phyloP scores from a whole-genome alignment of 2,797 vertebrate genomes.

The Chaunax sp. region DNA sequence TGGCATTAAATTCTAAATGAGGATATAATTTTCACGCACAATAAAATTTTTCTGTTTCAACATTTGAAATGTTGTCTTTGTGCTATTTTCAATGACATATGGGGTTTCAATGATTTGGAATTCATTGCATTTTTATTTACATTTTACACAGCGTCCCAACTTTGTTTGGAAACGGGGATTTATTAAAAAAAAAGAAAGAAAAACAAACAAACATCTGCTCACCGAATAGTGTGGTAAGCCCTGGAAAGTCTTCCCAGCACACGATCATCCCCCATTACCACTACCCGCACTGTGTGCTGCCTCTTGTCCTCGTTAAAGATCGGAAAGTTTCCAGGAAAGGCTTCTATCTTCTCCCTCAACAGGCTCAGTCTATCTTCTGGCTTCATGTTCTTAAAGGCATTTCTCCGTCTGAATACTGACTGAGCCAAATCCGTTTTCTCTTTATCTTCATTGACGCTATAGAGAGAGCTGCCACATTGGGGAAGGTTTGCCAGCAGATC shows the following conservation, averaged over 20 bases:
- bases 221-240: slow-evolving; percentile 86
- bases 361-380: slow-evolving; percentile 66
- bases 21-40: too few species aligned
- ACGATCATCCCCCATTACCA: slow-evolving; percentile 89
- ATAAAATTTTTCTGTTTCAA: too few species aligned
- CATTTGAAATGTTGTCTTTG: too few species aligned
- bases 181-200: too few species aligned
- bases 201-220: slow-evolving; percentile 7
- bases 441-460: slow-evolving; percentile 57
- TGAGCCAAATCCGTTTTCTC: slow-evolving; percentile 68
- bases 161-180: too few species aligned
- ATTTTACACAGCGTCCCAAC: too few species aligned
- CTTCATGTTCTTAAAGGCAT: slow-evolving; percentile 72
- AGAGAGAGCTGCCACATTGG: slow-evolving; percentile 40
- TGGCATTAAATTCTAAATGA: too few species aligned
- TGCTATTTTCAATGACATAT: too few species aligned
- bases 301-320: slow-evolving; percentile 58
- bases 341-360: slow-evolving; percentile 68
- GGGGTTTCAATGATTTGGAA: too few species aligned
- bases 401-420: slow-evolving; percentile 76
- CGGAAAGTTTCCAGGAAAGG: slow-evolving; percentile 35
- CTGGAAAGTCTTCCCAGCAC: slow-evolving; percentile 86
- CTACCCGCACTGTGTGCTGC: slow-evolving; percentile 82
- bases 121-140: too few species aligned
- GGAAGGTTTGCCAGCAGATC: slow-evolving; percentile 84